phyloP scores from a whole-genome alignment of 2,888 invertebrate genomes.

The Notodonta dromedarius region DNA sequence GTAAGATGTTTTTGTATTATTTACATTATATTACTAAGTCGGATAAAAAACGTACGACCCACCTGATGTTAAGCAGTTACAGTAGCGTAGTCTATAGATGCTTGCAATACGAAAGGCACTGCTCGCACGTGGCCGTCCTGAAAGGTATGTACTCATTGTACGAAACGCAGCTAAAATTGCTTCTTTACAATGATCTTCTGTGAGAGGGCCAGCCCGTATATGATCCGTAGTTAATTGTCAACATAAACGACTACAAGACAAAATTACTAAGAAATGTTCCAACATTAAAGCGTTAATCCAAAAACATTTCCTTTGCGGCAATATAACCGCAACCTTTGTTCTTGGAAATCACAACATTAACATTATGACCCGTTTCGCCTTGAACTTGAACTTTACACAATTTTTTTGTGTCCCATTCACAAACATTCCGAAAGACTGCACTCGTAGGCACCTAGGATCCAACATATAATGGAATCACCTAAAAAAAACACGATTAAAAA shows the following conservation, averaged over 20 bases:
- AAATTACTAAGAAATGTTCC: not conserved
- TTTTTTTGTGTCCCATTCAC: slow-evolving; percentile 4
- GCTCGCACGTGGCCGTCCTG: no score
- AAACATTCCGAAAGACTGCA: not conserved
- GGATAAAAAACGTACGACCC: no score
- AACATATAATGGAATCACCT: not conserved
- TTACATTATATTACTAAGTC: no score
- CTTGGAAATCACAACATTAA: slow-evolving; percentile 4
- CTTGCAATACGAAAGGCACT: no score
- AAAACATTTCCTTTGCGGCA: not conserved
- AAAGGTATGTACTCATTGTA: no score
- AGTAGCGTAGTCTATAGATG: no score
- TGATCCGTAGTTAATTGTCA: not conserved
- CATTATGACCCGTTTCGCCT: not conserved
- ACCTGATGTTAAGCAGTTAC: no score
- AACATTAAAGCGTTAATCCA: not conserved
- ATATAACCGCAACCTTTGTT: slow-evolving; percentile 3
- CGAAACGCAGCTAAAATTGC: no score
- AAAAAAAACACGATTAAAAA: no score
- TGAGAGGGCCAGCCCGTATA: no score
- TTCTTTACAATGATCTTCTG: no score
- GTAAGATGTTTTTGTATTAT: no score
- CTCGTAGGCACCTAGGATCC: not conserved
- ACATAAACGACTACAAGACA: not conserved
- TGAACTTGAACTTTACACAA: slow-evolving; percentile 5